Evolutionary conservation across 1,140 invertebrate species (phyloP).

Genomic region (Dryas iulia): DNA sequence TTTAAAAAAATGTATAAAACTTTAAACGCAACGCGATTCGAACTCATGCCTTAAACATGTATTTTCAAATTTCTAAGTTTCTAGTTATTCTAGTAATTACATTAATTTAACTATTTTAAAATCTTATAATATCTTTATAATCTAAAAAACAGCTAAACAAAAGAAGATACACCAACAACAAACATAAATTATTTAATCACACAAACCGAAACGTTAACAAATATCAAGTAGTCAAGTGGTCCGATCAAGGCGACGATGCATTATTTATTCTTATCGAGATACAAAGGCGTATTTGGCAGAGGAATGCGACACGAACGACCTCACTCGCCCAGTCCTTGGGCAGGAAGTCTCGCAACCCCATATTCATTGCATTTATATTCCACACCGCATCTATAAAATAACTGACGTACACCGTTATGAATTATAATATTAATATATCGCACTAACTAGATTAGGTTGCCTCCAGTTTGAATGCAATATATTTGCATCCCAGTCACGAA

Average conservation of each 20-base stretch:
- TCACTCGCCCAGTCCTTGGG: slow-evolving; percentile 39
- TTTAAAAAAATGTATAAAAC: no score
- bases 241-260: slow-evolving; percentile 41
- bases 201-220: no score
- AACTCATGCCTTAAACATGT: no score
- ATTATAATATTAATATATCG: slow-evolving; percentile 47
- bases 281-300: slow-evolving; percentile 63
- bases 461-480: slow-evolving; percentile 29
- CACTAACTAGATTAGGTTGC: slow-evolving; percentile 42
- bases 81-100: no score
- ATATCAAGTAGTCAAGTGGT: background rate
- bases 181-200: no score
- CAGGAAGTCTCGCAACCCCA: slow-evolving; percentile 49
- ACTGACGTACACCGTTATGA: slow-evolving; percentile 43
- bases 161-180: no score
- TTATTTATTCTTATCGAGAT: slow-evolving; percentile 59
- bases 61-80: no score
- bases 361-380: slow-evolving; percentile 68
- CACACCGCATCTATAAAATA: slow-evolving; percentile 36
- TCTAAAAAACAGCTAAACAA: no score
- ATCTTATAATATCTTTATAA: no score
- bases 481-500: slow-evolving; percentile 19
- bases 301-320: slow-evolving; percentile 57
- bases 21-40: no score
- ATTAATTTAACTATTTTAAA: no score